A percentile compares a stretch with the other conserved stretches of the same genome.
These are phyloP conservation scores for Contarinia nasturtii DNA, from an alignment of 1,140 invertebrate species.

Conservation along the genomic window DNA sequence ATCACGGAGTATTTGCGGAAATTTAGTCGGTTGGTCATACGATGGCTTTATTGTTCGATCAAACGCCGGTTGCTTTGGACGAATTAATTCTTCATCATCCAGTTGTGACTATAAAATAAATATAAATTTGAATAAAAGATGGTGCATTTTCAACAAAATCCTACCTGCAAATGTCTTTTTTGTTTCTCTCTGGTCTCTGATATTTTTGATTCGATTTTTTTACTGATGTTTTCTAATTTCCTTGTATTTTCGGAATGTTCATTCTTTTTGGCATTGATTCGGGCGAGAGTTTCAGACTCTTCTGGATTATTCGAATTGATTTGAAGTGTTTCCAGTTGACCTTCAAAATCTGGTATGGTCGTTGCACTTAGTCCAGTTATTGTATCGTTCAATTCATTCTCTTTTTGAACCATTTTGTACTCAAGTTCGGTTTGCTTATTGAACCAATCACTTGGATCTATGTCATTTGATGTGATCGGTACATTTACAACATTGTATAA, in stretches of 20 bases:
- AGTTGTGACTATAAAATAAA: no score
- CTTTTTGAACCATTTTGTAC: neutral
- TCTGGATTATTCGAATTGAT: no score
- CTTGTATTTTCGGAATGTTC: no score
- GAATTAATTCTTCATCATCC: constrained; percentile 9
- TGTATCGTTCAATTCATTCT: neutral
- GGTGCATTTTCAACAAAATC: neutral
- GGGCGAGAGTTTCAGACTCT: no score
- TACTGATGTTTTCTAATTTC: no score
- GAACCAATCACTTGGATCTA: no score
- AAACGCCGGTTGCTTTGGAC: constrained; percentile 27
- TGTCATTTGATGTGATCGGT: no score
- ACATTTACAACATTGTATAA: neutral
- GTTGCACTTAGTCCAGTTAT: neutral
- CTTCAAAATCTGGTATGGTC: no score
- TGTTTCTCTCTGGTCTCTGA: neutral
- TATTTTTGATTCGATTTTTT: neutral
- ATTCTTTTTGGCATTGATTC: no score
- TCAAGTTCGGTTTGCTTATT: no score
- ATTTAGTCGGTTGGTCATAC: constrained; percentile 9
- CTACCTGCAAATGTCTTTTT: neutral
- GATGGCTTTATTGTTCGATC: constrained; percentile 41
- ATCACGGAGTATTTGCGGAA: constrained; percentile 25
- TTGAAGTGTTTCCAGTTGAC: no score
- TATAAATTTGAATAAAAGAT: neutral